These are phyloP conservation scores for Strix uralensis DNA, from an alignment of 2,113 vertebrate genomes.

Conservation along the genomic window DNA sequence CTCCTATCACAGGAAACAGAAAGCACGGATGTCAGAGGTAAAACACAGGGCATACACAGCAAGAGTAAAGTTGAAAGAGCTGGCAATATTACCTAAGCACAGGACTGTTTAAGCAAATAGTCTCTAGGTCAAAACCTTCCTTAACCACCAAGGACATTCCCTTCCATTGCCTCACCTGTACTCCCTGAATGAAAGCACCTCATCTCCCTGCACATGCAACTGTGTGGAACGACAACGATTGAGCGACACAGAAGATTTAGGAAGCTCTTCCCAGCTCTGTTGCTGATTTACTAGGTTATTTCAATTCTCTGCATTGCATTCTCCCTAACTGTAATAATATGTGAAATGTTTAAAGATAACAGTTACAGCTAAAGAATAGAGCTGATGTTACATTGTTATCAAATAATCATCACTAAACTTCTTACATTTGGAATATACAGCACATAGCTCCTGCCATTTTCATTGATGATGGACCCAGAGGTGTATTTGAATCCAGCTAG, in stretches of 20 bases:
- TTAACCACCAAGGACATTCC: background rate
- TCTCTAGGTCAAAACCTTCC: background rate
- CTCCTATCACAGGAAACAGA: conserved; percentile 7
- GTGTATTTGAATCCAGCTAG: background rate
- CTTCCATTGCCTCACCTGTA: background rate
- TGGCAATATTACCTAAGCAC: background rate
- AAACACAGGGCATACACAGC: background rate
- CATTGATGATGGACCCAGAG: background rate
- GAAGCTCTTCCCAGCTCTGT: background rate
- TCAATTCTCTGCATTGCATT: background rate
- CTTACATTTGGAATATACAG: background rate
- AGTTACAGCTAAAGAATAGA: background rate
- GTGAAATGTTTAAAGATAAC: background rate
- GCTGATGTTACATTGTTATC: background rate
- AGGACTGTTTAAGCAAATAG: background rate
- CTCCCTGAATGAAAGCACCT: background rate
- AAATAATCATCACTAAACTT: background rate
- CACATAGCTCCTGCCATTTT: background rate
- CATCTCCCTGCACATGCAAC: background rate
- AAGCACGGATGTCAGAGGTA: background rate
- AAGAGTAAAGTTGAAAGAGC: background rate
- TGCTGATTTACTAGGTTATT: background rate
- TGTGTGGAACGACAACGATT: background rate
- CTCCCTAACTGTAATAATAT: no score
- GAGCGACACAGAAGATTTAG: background rate